A percentile compares a stretch with the other conserved stretches of the same genome.
Evolutionary conservation across 1,140 invertebrate species (phyloP).

Genomic region (Chrysopa pallens): DNA sequence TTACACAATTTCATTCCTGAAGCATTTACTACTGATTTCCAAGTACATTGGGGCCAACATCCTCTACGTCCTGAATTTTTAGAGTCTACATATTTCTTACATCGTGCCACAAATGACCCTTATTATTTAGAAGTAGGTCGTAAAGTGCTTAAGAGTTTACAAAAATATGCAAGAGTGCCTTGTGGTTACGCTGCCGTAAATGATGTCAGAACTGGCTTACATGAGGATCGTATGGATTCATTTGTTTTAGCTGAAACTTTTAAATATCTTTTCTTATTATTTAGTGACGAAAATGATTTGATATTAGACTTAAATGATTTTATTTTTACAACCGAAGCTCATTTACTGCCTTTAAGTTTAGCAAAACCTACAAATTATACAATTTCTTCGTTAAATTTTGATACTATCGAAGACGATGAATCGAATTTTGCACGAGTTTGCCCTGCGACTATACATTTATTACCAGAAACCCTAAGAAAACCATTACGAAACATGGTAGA

Average conservation of each 20-base stretch:
- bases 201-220: conserved; percentile 76
- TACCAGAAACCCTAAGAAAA: conserved; percentile 55
- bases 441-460: conserved; percentile 67
- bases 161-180: conserved; percentile 77
- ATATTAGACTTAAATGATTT: conserved; percentile 88
- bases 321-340: conserved; percentile 93
- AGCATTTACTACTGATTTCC: conserved; percentile 89
- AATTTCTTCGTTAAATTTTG: conserved; percentile 13
- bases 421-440: conserved; percentile 59
- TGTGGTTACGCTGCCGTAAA: conserved; percentile 96
- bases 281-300: conserved; percentile 75
- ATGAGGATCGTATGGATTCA: conserved; percentile 94
- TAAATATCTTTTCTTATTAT: conserved; percentile 91
- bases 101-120: conserved; percentile 84
- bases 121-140: conserved; percentile 91
- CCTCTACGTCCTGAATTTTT: conserved; percentile 92
- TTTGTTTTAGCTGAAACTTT: conserved; percentile 96
- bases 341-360: conserved; percentile 77
- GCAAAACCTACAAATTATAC: conserved; percentile 16
- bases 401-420: conserved; percentile 32
- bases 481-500: conserved; percentile 76
- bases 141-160: conserved; percentile 75
- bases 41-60: conserved; percentile 96
- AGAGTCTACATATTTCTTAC: conserved; percentile 95
- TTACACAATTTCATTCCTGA: conserved; percentile 95